Base-by-base conservation (phyloP, 2,888 invertebrate genomes). In the Synergus japonicus region DNA sequence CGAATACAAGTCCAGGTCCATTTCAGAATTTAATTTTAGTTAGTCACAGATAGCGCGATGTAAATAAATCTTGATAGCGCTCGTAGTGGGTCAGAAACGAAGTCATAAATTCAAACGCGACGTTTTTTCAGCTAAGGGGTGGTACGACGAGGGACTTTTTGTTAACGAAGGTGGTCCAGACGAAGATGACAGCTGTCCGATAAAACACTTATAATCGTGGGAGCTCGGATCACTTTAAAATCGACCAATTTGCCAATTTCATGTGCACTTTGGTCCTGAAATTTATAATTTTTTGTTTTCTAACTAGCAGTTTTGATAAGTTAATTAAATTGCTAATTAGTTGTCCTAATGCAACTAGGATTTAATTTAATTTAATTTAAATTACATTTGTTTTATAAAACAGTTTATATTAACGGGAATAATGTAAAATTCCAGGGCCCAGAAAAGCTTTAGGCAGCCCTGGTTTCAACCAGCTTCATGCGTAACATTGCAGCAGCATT, bases 181-280 rank as follows among this genome's bases (percentile, higher is more conserved):
- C 54, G 37, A 73, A 54, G 73, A 73, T 73, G 73, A 73, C 73
- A 73, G 54, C 73, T 73, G 73, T 73, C 73, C 37, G 73, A 73
- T 73, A 73, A 15, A 4, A 49, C 15, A 73, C 73, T 73, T 54
- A 54, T 29, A 73, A 54, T 41, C 73, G 37, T 73, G 73, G 54
- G 73, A 73, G 73, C n/a, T 37, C 54, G 54, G 18, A 73, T 54
- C 73, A 73, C 54, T 73, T 78, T 80, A 79, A 83, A 83, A 86
- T 87, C 86, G 82, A 84, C 86, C 88, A 90, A 89, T 90, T 90
- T 89, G 88, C 86, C 90, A 88, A 90, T 90, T 90, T 90, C 88
- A 88, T 88, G 88, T 88, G 86, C 83, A 79, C 83, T 80, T 81
- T 76, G 81, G 37, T 5, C 37, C 37, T 5, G 29, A 29, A 37